Conservation (phyloP, 2,113 vertebrate species). For the Cygnus buccinator region DNA sequence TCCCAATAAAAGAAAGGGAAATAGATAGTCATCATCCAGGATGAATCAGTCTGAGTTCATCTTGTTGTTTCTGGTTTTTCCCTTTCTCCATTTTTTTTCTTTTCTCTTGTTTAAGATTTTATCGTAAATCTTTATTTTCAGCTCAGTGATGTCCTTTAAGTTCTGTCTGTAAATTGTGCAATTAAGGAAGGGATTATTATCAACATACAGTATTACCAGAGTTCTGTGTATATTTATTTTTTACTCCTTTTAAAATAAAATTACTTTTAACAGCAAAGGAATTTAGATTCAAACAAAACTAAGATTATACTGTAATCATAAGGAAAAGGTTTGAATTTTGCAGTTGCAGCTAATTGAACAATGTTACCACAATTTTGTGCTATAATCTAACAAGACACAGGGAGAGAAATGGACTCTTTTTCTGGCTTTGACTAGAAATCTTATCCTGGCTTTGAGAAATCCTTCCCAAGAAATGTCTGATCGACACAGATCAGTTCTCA, state of each 20-base stretch:
- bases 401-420: background rate
- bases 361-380: background rate
- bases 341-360: background rate
- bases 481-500: background rate
- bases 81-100: background rate
- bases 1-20: conserved; percentile 11
- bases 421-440: background rate
- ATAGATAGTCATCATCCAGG: background rate
- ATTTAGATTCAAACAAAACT: background rate
- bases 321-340: background rate
- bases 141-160: background rate
- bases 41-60: background rate
- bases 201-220: background rate
- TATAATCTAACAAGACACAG: background rate
- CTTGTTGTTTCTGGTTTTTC: background rate
- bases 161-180: background rate
- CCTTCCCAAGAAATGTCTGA: background rate
- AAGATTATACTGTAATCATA: background rate
- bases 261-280: background rate
- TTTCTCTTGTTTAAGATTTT: background rate
- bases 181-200: background rate
- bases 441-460: background rate
- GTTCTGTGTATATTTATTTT: background rate
- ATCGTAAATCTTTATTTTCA: background rate
- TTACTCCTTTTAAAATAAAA: background rate